Evolutionary conservation across 2,797 vertebrate species (phyloP).

Genomic region (Ceryle rudis): DNA sequence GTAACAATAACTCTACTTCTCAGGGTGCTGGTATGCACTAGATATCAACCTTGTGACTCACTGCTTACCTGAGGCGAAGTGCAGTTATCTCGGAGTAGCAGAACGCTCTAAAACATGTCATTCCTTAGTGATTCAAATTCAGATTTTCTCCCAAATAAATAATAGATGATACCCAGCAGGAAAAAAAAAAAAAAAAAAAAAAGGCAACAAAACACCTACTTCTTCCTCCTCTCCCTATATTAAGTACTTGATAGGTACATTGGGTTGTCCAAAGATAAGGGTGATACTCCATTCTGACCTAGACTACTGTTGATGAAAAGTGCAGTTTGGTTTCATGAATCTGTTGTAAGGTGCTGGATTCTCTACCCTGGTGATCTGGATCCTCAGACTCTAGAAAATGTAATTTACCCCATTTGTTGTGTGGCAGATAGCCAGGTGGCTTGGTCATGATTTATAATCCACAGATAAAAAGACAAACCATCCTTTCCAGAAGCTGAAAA

Average conservation of each 20-base stretch:
- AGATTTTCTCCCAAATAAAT: slow-evolving; percentile 31
- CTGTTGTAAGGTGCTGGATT: neutral
- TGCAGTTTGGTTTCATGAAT: neutral
- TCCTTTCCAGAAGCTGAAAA: neutral
- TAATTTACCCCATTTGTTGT: neutral
- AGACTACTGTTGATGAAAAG: neutral
- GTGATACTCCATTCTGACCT: neutral
- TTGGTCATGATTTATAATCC: neutral
- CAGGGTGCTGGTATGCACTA: neutral
- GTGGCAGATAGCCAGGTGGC: neutral
- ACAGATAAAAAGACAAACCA: neutral
- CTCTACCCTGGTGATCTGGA: neutral
- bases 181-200: neutral
- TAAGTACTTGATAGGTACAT: neutral
- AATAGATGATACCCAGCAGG: neutral
- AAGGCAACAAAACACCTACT: neutral
- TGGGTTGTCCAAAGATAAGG: neutral
- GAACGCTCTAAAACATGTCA: neutral
- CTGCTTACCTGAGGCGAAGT: slow-evolving; percentile 45
- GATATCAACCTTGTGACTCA: slow-evolving; percentile 44
- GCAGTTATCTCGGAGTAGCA: slow-evolving; percentile 37
- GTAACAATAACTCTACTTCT: slow-evolving; percentile 38
- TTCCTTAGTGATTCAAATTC: slow-evolving; percentile 20
- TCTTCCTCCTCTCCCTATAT: neutral
- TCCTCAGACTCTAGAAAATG: neutral